Evolutionary conservation across 1,140 invertebrate species (phyloP).

Genomic region (Drosophila bipectinata): DNA sequence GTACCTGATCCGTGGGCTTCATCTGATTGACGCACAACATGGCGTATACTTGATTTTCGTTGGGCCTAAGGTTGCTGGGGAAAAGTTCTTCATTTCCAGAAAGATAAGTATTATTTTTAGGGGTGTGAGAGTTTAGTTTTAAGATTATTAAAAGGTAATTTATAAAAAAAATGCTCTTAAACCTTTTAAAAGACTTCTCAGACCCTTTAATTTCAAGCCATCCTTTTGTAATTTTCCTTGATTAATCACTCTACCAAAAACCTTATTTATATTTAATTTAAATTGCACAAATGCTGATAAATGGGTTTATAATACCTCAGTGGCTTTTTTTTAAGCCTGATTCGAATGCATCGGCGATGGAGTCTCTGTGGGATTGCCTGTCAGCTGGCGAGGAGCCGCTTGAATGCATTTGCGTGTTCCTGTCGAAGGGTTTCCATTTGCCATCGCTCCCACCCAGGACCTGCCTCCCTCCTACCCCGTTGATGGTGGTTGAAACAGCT

Average conservation of each 20-base stretch:
- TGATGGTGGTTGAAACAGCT: neutral
- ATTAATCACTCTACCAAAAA: no score
- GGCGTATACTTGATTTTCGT: slow-evolving; percentile 21
- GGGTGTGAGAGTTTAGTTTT: no score
- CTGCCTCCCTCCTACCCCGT: neutral
- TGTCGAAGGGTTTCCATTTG: slow-evolving; percentile 25
- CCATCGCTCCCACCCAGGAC: neutral
- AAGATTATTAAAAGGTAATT: no score
- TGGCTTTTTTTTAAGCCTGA: neutral
- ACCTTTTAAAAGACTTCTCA: no score
- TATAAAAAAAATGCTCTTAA: no score
- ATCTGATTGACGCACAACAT: slow-evolving; percentile 31
- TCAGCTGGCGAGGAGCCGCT: slow-evolving; percentile 14
- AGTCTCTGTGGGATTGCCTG: slow-evolving; percentile 20
- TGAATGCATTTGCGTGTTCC: slow-evolving; percentile 50
- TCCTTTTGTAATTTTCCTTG: no score
- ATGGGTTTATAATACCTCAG: neutral
- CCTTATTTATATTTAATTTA: neutral
- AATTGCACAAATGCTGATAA: neutral
- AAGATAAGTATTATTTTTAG: neutral
- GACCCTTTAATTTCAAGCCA: no score
- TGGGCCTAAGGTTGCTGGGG: neutral
- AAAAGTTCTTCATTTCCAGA: neutral
- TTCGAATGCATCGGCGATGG: neutral
- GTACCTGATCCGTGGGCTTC: neutral